Evolutionary conservation across 1,140 invertebrate genomes (phyloP).

Genomic region (Apocrypta bakeri): DNA sequence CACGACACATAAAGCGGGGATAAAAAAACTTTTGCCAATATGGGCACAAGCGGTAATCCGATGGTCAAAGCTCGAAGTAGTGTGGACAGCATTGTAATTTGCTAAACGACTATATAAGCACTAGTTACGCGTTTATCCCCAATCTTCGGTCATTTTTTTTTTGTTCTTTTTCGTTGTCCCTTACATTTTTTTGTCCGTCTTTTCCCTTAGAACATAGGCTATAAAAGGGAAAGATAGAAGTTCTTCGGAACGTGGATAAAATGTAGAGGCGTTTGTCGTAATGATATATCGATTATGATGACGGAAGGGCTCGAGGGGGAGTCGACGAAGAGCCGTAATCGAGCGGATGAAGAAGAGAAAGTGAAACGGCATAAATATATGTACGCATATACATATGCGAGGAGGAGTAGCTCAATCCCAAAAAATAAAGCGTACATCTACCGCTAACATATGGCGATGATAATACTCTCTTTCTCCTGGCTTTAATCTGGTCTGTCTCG

Average conservation of each 20-base stretch:
- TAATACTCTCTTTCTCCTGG: conserved; percentile 59
- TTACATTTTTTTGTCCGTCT: conserved; percentile 18
- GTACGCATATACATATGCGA: background rate
- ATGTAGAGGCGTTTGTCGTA: conserved; percentile 41
- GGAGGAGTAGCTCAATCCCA: conserved; percentile 32
- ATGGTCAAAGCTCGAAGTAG: background rate
- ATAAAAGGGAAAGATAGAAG: background rate
- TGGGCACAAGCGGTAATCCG: conserved; percentile 3
- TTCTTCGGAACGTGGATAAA: conserved; percentile 34
- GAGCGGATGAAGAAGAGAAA: conserved; percentile 37
- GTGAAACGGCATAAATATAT: background rate
- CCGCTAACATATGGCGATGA: conserved; percentile 68
- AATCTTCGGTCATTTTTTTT: conserved; percentile 31
- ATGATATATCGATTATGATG: conserved; percentile 64
- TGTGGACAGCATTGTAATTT: conserved; percentile 38
- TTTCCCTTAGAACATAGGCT: conserved; percentile 16
- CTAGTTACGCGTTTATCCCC: conserved; percentile 50
- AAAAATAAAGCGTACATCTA: conserved; percentile 55
- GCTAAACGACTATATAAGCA: conserved; percentile 49
- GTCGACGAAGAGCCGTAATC: conserved; percentile 16
- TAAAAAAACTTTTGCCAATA: conserved; percentile 45
- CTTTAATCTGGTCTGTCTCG: conserved; percentile 50
- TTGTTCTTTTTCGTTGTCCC: background rate
- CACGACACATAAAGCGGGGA: background rate
- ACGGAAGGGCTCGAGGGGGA: conserved; percentile 51